Evolutionary conservation across 1,140 invertebrate species (phyloP), one percentile per base, ranked within the genome.

Genomic region (Drosophila subobscura): DNA sequence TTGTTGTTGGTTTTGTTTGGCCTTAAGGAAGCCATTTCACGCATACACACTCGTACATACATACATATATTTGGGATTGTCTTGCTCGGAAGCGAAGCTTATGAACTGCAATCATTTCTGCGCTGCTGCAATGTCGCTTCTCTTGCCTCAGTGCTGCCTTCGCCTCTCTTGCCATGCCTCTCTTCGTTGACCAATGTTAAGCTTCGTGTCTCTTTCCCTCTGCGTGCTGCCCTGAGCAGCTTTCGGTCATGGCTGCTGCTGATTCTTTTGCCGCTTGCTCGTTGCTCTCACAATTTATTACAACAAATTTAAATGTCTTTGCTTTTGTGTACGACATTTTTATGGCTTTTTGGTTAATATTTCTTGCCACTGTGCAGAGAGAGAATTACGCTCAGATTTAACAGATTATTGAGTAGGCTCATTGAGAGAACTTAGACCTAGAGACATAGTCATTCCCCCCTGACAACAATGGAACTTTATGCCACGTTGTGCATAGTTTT

Each of bases 21-120:
- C 68, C 68, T 80, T 90, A 90, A 90, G 86, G 86, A 90, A 90
- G 86, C 86, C 86, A 90, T 90, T 90, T 90, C 81, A 90, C 86
- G 79, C 86, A 90, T 72, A 71, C 59, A 72, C 3, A 72, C 3
- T 3, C 8, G 3, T 10, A 37, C 29, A 33, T 10, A 4, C 27
- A 27, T 27, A 27, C 27, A 29, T 75, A 72, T 70, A 72, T 61
- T 61, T 27, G 54, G 27, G 6, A 77, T 20, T 23, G 12, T 16
- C 6, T 44, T 40, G 14, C 46, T 14, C 54, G 65, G 58, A 52
- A 67, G 37, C 64, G 37, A 45, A 64, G 52, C 66, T 85, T 88
- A 78, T 83, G 74, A 78, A 78, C 83, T 72, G 83, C 71, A 81
- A 75, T 88, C 60, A 68, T 86, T 72, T 70, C 64, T 65, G 79